Evolutionary conservation across 1,140 invertebrate species (phyloP).

Genomic region (Danaus plexippus): DNA sequence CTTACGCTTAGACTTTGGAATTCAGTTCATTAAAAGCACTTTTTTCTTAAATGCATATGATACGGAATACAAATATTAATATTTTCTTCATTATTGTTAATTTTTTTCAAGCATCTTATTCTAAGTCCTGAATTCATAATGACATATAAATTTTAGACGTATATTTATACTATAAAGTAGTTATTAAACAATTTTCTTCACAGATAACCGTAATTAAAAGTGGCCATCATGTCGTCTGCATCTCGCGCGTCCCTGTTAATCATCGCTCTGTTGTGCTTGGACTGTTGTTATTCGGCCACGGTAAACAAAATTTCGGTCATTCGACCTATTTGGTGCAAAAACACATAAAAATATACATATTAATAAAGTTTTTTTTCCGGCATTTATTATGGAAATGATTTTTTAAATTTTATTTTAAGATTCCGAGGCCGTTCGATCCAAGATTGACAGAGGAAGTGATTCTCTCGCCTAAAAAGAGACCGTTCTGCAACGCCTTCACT

Average conservation of each 20-base stretch:
- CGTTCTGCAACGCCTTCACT: conserved; percentile 83
- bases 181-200: too few relatives aligned
- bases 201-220: too few relatives aligned
- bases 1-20: too few relatives aligned
- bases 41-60: too few relatives aligned
- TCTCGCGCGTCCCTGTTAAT: conserved; percentile 28
- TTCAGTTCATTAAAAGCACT: too few relatives aligned
- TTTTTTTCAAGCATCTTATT: too few relatives aligned
- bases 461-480: conserved; percentile 74
- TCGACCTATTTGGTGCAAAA: too few relatives aligned
- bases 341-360: not conserved
- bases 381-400: conserved; percentile 12
- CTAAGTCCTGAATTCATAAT: too few relatives aligned
- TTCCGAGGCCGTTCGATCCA: conserved; percentile 44
- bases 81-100: too few relatives aligned
- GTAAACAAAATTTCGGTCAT: not conserved
- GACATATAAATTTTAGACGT: too few relatives aligned
- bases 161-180: too few relatives aligned
- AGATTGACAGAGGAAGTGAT: conserved; percentile 48
- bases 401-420: conserved; percentile 28
- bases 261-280: conserved; percentile 22
- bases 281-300: conserved; percentile 20
- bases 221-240: conserved; percentile 25
- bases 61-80: too few relatives aligned
- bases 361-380: conserved; percentile 23